Conservation (phyloP, 2,113 vertebrate species). For the Salvelinus namaycush region DNA sequence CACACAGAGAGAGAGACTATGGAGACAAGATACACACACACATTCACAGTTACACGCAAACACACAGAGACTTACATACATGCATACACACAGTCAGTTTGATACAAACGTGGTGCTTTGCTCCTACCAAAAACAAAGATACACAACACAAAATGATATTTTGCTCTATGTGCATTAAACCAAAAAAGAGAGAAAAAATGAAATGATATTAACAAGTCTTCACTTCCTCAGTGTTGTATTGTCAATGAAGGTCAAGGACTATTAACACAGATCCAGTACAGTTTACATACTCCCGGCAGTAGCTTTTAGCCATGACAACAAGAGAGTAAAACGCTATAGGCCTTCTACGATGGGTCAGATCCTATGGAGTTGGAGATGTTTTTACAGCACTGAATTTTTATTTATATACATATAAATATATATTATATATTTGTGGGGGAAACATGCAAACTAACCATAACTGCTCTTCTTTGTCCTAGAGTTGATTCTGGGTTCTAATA, state of each 20-base stretch:
- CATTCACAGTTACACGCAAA: constrained; percentile 35
- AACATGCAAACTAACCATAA: constrained; percentile 77
- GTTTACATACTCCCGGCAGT: constrained; percentile 73
- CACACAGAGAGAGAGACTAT: constrained; percentile 48
- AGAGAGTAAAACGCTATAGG: constrained; percentile 56
- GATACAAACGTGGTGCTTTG: constrained; percentile 80
- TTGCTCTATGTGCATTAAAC: constrained; percentile 68
- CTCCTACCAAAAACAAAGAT: constrained; percentile 79
- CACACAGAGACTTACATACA: constrained; percentile 24
- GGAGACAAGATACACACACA: constrained; percentile 50
- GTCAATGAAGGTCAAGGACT: constrained; percentile 74
- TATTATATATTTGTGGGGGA: constrained; percentile 73
- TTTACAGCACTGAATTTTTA: constrained; percentile 86
- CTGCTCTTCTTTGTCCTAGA: constrained; percentile 65
- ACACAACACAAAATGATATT: constrained; percentile 51
- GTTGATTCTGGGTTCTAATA: constrained; percentile 69
- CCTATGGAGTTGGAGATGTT: constrained; percentile 76
- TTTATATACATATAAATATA: constrained; percentile 78
- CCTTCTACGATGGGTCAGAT: constrained; percentile 69
- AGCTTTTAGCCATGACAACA: constrained; percentile 67
- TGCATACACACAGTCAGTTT: constrained; percentile 26
- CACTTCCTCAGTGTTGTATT: constrained; percentile 75
- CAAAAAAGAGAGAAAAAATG: constrained; percentile 49
- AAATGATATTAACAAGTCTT: constrained; percentile 73
- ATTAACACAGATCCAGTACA: constrained; percentile 54